phyloP scores from a whole-genome alignment of 2,113 vertebrate genomes.

The Fregetta grallaria region DNA sequence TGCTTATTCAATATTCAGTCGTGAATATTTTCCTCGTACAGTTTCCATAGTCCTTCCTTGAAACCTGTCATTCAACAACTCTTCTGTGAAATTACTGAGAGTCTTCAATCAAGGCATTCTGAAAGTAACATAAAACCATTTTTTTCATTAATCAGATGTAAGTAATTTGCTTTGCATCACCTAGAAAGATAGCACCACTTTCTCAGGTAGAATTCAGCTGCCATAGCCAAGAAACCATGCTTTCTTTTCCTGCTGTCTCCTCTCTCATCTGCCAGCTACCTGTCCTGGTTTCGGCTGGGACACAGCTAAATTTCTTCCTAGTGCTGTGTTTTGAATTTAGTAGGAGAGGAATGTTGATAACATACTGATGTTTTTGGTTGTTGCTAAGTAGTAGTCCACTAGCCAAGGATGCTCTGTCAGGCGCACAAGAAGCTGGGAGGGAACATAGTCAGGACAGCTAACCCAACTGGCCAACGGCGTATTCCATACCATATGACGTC shows the following conservation, averaged over 20 bases:
- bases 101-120: neutral
- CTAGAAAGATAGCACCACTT: neutral
- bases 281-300: too few species aligned
- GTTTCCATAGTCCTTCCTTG: neutral
- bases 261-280: neutral
- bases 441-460: too few species aligned
- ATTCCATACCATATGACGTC: too few species aligned
- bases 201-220: neutral
- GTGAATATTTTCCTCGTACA: neutral
- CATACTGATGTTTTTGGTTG: too few species aligned
- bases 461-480: too few species aligned
- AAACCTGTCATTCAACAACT: neutral
- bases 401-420: too few species aligned
- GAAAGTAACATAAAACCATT: neutral
- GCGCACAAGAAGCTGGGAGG: too few species aligned
- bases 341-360: too few species aligned
- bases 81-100: neutral
- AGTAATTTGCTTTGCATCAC: neutral
- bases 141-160: neutral
- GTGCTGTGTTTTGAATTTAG: too few species aligned
- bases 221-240: neutral
- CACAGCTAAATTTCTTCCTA: too few species aligned
- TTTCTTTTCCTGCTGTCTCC: neutral
- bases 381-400: too few species aligned
- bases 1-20: neutral